phyloP scores from a whole-genome alignment of 2,113 vertebrate species.

The Gasterosteus nipponicus region DNA sequence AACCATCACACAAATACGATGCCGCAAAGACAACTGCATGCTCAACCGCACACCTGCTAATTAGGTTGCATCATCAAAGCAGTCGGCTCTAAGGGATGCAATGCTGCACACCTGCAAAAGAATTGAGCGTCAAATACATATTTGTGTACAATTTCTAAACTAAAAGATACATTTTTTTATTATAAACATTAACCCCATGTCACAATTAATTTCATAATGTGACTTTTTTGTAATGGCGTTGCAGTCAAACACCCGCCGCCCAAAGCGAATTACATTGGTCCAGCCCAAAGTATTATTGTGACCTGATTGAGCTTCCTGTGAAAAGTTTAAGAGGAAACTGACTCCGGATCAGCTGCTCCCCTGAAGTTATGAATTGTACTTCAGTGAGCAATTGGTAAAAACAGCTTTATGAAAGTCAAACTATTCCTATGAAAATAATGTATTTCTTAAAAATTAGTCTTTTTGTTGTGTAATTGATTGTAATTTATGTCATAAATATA shows the following conservation, averaged over 20 bases:
- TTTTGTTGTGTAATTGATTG: not conserved
- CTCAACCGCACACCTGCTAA: constrained; percentile 41
- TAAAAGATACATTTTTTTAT: not conserved
- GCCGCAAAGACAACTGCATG: constrained; percentile 60
- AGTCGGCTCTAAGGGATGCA: constrained; percentile 28
- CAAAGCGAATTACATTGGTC: not conserved
- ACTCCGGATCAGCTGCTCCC: not conserved
- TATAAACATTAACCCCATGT: not conserved
- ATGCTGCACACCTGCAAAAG: constrained; percentile 21
- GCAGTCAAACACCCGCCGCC: not conserved
- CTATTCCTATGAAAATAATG: not conserved
- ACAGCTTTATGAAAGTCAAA: not conserved
- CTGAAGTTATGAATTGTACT: not conserved
- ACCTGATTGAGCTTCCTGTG: not conserved
- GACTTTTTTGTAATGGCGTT: not conserved
- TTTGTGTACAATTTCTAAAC: not conserved
- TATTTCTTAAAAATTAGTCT: not conserved
- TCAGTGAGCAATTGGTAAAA: not conserved
- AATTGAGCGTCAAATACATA: not conserved
- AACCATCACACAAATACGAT: constrained; percentile 62
- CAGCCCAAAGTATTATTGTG: not conserved
- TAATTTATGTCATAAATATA: not conserved
- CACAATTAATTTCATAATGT: not conserved
- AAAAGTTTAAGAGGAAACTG: not conserved
- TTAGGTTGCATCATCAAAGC: constrained; percentile 41